Evolutionary conservation across 2,888 invertebrate genomes (phyloP), one percentile per base, ranked within the genome.

Genomic region (Adelognathus sp.): DNA sequence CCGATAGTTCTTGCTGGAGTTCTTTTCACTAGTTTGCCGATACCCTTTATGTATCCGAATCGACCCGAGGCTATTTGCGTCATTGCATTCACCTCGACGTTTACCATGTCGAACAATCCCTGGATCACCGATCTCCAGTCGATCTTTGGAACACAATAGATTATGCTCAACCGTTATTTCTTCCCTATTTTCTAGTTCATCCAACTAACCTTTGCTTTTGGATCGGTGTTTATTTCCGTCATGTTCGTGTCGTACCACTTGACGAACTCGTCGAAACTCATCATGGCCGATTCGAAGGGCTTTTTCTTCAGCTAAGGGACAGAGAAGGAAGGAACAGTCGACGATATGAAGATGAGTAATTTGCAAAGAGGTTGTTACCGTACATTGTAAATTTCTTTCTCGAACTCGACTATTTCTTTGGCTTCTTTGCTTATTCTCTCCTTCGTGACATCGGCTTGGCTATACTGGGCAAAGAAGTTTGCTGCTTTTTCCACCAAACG

Each of bases 351-450:
- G 24, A 5, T 41, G 5, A 18, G 29, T 29, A 36, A 36, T 9
- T 11, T 36, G 11, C 11, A 0, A 36, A 36, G 1, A 36, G 36
- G 11, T 36, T n/a, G n/a, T n/a, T n/a, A n/a, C 36, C n/a, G 6
- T 73, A 82, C 81, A 64, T 58, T 18, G 14, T 54, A 66, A 7
- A 83, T 31, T 63, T 60, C n/a, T 33, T 73, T 54, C 18, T 86
- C 83, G 27, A 87, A 87, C 1, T 82, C 21, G 2, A 86, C 33
- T 36, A 87, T 44, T 16, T 86, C 81, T 5, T 76, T 33, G 3
- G 86, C 67, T 29, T 87, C 84, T 31, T 81, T 60, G 1, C 18
- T 3, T 1, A 86, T 24, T 2, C 56, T 78, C 14, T 83, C 69
- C 5, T 76, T 18, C 0, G 82, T 9, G 3, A 86, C 54, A 11